phyloP scores from a whole-genome alignment of 30 jellyfish, hydroid and myxozoan genomes.

The Mastigias papua region DNA sequence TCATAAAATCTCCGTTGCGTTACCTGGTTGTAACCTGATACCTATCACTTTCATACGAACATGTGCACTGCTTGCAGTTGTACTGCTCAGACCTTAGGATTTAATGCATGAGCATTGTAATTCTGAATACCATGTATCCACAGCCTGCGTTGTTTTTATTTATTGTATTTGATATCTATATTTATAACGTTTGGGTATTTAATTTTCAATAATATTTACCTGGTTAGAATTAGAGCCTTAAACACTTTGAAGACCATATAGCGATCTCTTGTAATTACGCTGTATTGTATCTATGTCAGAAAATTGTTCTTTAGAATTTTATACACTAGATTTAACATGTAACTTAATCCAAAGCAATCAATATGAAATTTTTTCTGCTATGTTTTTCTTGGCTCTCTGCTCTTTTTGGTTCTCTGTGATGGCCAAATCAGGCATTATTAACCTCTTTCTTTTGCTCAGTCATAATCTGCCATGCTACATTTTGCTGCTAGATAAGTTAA shows the following conservation, averaged over 20 bases:
- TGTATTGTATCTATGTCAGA: neutral
- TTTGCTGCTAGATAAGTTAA: too few relatives aligned
- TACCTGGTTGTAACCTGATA: too few relatives aligned
- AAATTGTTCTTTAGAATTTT: conserved; percentile 8
- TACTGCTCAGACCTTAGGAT: too few relatives aligned
- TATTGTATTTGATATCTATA: conserved; percentile 8
- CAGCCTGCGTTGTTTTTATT: neutral
- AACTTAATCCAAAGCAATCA: neutral
- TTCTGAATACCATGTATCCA: neutral
- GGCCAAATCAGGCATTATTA: neutral
- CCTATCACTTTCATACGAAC: too few relatives aligned
- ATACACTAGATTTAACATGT: neutral
- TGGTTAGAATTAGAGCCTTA: neutral
- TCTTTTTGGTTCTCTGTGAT: neutral
- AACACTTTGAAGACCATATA: neutral
- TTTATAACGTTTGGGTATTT: conserved; percentile 20
- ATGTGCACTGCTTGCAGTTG: too few relatives aligned
- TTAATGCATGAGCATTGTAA: too few relatives aligned
- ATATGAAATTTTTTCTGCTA: neutral
- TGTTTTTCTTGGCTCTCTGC: neutral
- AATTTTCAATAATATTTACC: neutral
- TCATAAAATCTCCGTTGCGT: too few relatives aligned
- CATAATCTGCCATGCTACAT: too few relatives aligned
- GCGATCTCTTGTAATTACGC: conserved; percentile 1
- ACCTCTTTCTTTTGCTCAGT: too few relatives aligned